Evolutionary conservation across 92 coral and sea anemone genomes (phyloP), one percentile per base, ranked within the genome.

Genomic region (Parazoanthus swiftii): DNA sequence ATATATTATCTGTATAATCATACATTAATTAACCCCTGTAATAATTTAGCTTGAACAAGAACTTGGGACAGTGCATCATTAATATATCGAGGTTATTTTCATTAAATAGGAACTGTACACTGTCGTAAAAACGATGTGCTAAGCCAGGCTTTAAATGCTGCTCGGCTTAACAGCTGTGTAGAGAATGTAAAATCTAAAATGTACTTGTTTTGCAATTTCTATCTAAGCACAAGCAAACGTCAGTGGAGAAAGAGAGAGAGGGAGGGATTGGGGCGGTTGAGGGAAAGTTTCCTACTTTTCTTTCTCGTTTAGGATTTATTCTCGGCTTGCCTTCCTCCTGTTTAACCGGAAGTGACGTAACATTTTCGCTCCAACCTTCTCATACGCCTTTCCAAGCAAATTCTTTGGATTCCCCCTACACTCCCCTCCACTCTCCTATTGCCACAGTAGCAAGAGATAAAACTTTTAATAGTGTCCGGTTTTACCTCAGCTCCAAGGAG

Each of bases 81-180:
- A 10, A 48, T 79, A 25, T 48, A 48, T n/a, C 79, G n/a, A 15
- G 43, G 79, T 16, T 8, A 75, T 39, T 75, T 75, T 75, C 79
- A 75, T 75, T 75, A 75, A 75, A 75, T 75, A 75, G 46, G 3
- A 75, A 75, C 43, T 75, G 79, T 75, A 75, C 79, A 75, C 79
- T 75, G 79, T 16, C 43, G 25, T 75, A 6, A n/a, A 44, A 75
- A 20, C 46, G 46, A 36, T n/a, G 10, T 37, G 46, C 46, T 39
- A n/a, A 44, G 23, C 68, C 68, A 63, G 79, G 20, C 8, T 4
- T 46, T 2, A 74, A 13, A 75, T 75, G 50, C 23, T 75, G 25
- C 68, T 63, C 0, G 25, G 68, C 4, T 63, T 63, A 63, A 25
- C 68, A 63, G 25, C n/a, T 75, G 48, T 74, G 21, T 75, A 23